These are phyloP conservation scores for Eupithecia centaureata DNA, from an alignment of 2,888 invertebrate species.

Conservation along the genomic window DNA sequence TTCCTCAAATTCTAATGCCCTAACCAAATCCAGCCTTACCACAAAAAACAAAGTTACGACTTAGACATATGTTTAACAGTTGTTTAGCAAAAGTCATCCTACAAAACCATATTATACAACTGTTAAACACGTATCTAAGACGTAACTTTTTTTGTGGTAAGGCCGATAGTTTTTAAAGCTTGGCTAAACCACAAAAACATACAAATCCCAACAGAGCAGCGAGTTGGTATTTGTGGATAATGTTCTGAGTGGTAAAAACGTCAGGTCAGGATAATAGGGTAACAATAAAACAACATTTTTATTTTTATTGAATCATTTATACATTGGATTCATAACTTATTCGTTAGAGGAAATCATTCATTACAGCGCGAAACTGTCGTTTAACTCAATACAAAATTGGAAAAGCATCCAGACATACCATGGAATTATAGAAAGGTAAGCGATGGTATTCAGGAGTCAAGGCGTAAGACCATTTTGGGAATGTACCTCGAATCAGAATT, in stretches of 20 bases:
- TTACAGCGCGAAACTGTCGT: slow-evolving; percentile 65
- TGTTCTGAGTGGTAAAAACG: not conserved
- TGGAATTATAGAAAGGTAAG: slow-evolving; percentile 62
- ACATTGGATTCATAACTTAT: slow-evolving; percentile 75
- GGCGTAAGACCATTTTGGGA: slow-evolving; percentile 28
- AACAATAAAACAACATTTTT: slow-evolving; percentile 66
- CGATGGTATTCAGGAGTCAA: slow-evolving; percentile 43
- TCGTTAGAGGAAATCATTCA: slow-evolving; percentile 65
- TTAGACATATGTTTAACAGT: no score
- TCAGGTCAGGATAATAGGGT: not conserved
- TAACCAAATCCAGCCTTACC: no score
- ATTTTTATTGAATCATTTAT: slow-evolving; percentile 79
- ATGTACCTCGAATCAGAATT: not conserved
- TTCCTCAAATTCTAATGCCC: no score
- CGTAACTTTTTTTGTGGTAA: no score
- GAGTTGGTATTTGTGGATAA: no score
- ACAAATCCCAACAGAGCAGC: not conserved
- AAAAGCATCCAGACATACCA: slow-evolving; percentile 67
- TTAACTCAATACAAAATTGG: slow-evolving; percentile 70
- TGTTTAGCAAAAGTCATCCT: no score
- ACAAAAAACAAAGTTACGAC: no score
- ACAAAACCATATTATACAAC: no score
- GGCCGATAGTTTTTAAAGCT: no score
- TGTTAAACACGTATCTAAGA: no score
- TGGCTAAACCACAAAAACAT: no score